phyloP scores from a whole-genome alignment of 2,797 vertebrate species.

The Bradypus variegatus region DNA sequence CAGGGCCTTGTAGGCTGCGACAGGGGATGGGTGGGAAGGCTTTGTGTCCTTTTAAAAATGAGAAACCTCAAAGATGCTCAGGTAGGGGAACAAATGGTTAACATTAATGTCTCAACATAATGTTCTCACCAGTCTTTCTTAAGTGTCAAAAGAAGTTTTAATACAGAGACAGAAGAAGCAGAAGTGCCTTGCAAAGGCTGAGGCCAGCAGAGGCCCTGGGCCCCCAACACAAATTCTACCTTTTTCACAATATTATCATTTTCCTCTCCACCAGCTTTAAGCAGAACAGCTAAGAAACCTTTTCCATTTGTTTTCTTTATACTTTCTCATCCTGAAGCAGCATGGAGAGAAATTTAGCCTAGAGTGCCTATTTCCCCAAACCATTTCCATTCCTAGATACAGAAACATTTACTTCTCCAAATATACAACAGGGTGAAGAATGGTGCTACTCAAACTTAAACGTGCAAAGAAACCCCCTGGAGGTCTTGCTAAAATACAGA shows the following conservation, averaged over 20 bases:
- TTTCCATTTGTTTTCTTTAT: neutral
- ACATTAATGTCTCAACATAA: neutral
- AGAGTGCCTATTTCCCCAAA: neutral
- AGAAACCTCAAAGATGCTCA: neutral
- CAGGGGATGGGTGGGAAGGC: no score
- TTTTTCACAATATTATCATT: neutral
- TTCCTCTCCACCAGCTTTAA: neutral
- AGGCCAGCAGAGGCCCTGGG: neutral
- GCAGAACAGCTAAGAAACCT: accelerated
- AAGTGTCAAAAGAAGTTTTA: neutral
- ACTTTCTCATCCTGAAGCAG: neutral
- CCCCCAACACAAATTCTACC: neutral
- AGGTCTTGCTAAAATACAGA: neutral
- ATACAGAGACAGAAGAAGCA: neutral
- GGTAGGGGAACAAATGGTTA: neutral
- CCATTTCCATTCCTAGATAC: neutral
- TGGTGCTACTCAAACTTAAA: neutral
- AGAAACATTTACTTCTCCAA: neutral
- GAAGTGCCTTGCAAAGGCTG: neutral
- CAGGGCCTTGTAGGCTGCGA: no score
- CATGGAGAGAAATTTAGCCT: neutral
- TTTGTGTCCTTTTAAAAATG: neutral
- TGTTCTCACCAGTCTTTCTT: neutral
- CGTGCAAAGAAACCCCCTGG: neutral
- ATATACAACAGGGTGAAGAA: neutral